These are phyloP conservation scores for Nesogale talazaci DNA, from an alignment of 2,113 vertebrate species.

Conservation along the genomic window DNA sequence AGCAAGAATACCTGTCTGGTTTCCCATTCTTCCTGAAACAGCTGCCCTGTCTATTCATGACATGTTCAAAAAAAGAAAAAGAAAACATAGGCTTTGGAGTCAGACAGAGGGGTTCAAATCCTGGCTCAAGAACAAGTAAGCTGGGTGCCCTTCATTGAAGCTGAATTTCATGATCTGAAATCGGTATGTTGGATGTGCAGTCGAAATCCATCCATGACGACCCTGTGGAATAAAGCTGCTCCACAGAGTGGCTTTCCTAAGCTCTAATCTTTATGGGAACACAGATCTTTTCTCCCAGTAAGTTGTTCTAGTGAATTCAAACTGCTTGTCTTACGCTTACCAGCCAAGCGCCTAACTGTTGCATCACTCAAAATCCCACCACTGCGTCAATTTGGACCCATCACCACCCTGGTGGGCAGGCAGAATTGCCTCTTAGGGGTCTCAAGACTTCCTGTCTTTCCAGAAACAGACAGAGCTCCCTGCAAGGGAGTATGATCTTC, in stretches of 20 bases:
- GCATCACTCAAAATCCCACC: too few species aligned
- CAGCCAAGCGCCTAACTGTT: background rate
- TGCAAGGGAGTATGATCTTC: background rate
- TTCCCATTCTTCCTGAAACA: constrained; percentile 7
- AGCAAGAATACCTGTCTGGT: background rate
- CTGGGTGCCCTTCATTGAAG: background rate
- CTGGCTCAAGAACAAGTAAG: background rate
- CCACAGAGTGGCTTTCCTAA: background rate
- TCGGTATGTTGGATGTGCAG: background rate
- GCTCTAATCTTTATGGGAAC: background rate
- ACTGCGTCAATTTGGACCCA: too few species aligned
- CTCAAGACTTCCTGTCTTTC: too few species aligned
- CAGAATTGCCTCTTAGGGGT: too few species aligned
- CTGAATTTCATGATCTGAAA: constrained; percentile 2
- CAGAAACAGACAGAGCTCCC: background rate
- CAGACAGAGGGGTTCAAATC: background rate
- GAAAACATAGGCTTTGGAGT: background rate
- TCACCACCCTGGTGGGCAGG: too few species aligned
- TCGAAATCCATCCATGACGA: background rate
- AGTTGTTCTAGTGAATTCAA: background rate
- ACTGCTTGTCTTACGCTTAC: background rate
- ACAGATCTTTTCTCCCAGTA: background rate
- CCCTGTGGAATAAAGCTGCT: background rate
- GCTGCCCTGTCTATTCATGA: background rate
- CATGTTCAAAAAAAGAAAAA: background rate